Evolutionary conservation across 2,113 vertebrate species (phyloP).

Genomic region (Phalacrocorax aristotelis): DNA sequence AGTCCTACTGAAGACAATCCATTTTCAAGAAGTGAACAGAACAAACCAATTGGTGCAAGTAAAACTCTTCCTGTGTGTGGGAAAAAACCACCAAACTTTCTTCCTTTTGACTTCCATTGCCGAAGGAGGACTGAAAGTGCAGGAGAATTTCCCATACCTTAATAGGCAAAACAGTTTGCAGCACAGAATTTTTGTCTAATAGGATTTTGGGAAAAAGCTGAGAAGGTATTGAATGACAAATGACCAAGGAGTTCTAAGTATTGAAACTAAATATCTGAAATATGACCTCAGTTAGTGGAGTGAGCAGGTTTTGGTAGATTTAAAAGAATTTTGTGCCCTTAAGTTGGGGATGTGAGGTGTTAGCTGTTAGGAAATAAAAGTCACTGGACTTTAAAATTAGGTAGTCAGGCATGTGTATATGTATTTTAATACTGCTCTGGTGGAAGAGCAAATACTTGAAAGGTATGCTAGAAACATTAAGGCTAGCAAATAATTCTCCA

Average conservation of each 20-base stretch:
- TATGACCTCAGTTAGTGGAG: not conserved
- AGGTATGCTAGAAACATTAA: not conserved
- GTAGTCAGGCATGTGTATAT: not conserved
- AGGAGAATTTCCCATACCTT: not conserved
- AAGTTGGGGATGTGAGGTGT: not conserved
- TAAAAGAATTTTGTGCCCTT: not conserved
- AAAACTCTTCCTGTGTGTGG: not conserved
- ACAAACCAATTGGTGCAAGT: not conserved
- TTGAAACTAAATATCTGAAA: not conserved
- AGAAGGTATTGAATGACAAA: not conserved
- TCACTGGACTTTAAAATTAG: not conserved
- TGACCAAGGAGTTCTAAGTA: not conserved
- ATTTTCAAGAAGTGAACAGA: not conserved
- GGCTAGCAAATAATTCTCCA: slow-evolving; percentile 26
- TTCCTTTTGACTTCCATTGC: not conserved
- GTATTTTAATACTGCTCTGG: not conserved
- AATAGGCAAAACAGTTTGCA: not conserved
- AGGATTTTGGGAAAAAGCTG: not conserved
- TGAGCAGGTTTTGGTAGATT: not conserved
- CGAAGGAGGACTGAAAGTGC: not conserved
- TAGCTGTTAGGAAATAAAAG: not conserved
- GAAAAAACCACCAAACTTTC: fast-evolving
- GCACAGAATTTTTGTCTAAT: not conserved
- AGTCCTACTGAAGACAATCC: not conserved
- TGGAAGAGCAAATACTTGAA: not conserved